Base-by-base conservation (phyloP, 2,797 vertebrate genomes). In the Pantherophis alleghaniensis region DNA sequence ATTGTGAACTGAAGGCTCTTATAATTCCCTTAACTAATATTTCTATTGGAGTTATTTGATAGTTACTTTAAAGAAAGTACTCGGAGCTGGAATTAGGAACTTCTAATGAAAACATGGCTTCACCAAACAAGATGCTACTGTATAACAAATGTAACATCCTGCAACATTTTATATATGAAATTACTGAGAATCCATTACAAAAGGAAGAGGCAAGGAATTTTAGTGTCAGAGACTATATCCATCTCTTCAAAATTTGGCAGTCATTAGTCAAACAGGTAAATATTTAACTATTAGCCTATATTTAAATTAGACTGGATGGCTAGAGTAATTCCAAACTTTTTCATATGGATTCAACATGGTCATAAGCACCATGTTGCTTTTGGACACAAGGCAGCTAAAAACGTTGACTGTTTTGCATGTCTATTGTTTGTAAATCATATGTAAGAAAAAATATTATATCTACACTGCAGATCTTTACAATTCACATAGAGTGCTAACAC, bases 61-160 rank as follows among this genome's bases (percentile, higher is more conserved):
- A 24, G 32, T 3, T 88, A 22, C 37, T 5, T 57, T 26, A 87
- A 83, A 61, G 87, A 22, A 90, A 2, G 59, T 94, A 93, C 56
- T 87, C 32, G 89, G n/a, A 95, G 83, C 1, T 13, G 87, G 51
- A 22, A 12, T 74, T 87, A 51, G 24, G 94, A 32, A 79, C 14
- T 13, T 88, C 24, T 32, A 51, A 87, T 93, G 91, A 66, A 24
- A 13, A 86, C 53, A 79, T 1, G 79, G 12, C 42, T 95, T 95
- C 93, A 83, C 90, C 93, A 94, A 94, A 59, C 9, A 91, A 79
- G 83, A 79, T 60, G 91, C 93, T 92, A 89, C 94, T 92, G 66
- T 74, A 74, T 37, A 74, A 93, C 57, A 63, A 42, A 53, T 57
- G 16, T 57, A 57, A 57, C 56, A 47, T 86, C 90, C 83, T 92